Base-by-base conservation (phyloP, 2,888 invertebrate genomes). In the Galerucella pusilla region DNA sequence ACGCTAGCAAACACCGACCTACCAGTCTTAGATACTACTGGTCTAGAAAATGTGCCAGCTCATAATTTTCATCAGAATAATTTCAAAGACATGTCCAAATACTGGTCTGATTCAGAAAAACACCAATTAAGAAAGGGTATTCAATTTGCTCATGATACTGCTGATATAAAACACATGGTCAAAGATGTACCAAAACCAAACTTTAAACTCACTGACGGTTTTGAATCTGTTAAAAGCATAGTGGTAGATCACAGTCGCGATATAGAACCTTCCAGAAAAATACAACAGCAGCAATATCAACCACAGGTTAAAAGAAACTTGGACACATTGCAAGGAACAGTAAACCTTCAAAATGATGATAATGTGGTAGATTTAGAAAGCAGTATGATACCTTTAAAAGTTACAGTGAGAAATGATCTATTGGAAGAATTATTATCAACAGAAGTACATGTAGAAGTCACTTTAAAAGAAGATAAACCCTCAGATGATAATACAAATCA, bases 41-140 rank as follows among this genome's bases (percentile, higher is more conserved):
- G 14, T 14, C 65, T 0, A 49, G 52, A 59, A 42, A 49, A 65
- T 28, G 6, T 14, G 14, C 35, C 35, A 42, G 35, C 60, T 20
- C 35, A 69, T 66, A n/a, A 63, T 46, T 78, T 74, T 65, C 74
- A 76, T 28, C 69, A 68, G 20, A 80, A 80, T 49, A 73, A 74
- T n/a, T 63, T 80, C n/a, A 73, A 74, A 35, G 80, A 79, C 60
- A 79, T 80, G 80, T 78, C 78, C 63, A 72, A 70, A n/a, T 79
- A 71, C 61, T 79, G 80, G 79, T 75, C 77, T 1, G 65, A 60
- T 10, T 69, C 75, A 2, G 80, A 80, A 68, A 80, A 80, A 45
- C 67, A 76, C 28, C 75, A 75, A 25, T 65, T 79, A 67, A 78
- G 77, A 52, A 75, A 78, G 45, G 79, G 79, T 4, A 75, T 79